Percentiles rank a stretch among this genome's conserved stretches.
Evolutionary conservation across 2,113 vertebrate species (phyloP).

Genomic region (Microcebus murinus): DNA sequence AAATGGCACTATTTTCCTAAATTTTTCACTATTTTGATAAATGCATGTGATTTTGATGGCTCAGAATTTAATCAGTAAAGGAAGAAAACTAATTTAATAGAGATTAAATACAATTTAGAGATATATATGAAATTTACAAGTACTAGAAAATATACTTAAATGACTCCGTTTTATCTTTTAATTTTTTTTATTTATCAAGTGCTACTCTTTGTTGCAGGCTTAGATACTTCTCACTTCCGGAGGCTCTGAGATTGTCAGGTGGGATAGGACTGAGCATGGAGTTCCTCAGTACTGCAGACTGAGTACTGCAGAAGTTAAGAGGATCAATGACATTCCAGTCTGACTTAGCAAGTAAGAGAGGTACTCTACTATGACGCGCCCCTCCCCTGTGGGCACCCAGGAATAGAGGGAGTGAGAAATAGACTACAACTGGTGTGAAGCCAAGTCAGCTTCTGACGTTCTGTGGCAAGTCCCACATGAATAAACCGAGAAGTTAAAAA

Average conservation of each 20-base stretch:
- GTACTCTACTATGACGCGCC: not conserved
- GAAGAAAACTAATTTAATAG: not conserved
- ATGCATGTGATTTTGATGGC: not conserved
- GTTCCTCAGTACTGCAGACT: not conserved
- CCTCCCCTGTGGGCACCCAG: not conserved
- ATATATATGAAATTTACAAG: not conserved
- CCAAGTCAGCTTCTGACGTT: not conserved
- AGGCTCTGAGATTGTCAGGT: not conserved
- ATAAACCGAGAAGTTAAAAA: conserved; percentile 4
- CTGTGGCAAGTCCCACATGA: not conserved
- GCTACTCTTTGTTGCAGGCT: not conserved
- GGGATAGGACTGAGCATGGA: not conserved
- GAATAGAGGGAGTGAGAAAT: not conserved
- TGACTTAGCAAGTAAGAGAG: not conserved
- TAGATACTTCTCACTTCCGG: not conserved
- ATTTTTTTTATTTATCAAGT: not conserved
- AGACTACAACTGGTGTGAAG: not conserved
- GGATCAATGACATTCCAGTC: not conserved
- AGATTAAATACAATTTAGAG: not conserved
- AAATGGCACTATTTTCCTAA: not conserved
- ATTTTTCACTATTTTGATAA: not conserved
- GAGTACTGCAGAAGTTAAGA: not conserved
- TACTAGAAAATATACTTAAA: not conserved
- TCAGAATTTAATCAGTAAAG: conserved; percentile 4
- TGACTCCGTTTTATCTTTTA: not conserved